A percentile compares a stretch with the other conserved stretches of the same genome.
Evolutionary conservation across 2,888 invertebrate genomes (phyloP).

Genomic region (Mesorhabditis spiculigera): DNA sequence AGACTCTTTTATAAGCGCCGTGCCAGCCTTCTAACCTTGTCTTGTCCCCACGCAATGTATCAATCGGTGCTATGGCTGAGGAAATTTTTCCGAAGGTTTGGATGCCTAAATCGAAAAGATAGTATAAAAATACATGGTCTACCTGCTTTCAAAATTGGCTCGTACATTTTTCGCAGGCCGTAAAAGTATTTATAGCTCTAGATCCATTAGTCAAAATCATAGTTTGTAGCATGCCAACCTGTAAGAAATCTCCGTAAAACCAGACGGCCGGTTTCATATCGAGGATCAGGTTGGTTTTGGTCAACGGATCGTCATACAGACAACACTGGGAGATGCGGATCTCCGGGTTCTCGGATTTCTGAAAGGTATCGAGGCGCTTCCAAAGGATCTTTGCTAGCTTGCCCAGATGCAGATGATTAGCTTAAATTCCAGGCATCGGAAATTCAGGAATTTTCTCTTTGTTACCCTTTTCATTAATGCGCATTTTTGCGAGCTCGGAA

Average conservation of each 20-base stretch:
- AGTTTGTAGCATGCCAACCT: not conserved
- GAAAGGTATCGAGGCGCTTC: too few species aligned
- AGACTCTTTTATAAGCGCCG: not conserved
- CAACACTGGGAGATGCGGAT: not conserved
- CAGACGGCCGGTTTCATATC: not conserved
- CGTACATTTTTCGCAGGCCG: not conserved
- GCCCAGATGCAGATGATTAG: too few species aligned
- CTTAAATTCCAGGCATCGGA: too few species aligned
- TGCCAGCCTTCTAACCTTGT: not conserved
- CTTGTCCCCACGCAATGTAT: not conserved
- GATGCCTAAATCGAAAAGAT: too few species aligned
- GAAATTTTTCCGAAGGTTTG: not conserved
- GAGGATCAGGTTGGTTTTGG: not conserved
- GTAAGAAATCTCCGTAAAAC: not conserved
- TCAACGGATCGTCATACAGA: not conserved
- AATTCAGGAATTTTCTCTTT: too few species aligned
- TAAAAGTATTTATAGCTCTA: not conserved
- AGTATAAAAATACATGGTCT: too few species aligned
- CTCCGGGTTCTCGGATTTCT: not conserved
- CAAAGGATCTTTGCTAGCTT: too few species aligned
- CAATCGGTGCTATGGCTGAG: not conserved
- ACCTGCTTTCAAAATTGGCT: conserved; percentile 5
- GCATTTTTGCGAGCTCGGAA: too few species aligned
- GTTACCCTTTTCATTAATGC: too few species aligned
- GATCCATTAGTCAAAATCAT: not conserved